A percentile compares a stretch with the other conserved stretches of the same genome.
These are phyloP conservation scores for Cenopis cana DNA, from an alignment of 2,888 invertebrate species.

Conservation along the genomic window DNA sequence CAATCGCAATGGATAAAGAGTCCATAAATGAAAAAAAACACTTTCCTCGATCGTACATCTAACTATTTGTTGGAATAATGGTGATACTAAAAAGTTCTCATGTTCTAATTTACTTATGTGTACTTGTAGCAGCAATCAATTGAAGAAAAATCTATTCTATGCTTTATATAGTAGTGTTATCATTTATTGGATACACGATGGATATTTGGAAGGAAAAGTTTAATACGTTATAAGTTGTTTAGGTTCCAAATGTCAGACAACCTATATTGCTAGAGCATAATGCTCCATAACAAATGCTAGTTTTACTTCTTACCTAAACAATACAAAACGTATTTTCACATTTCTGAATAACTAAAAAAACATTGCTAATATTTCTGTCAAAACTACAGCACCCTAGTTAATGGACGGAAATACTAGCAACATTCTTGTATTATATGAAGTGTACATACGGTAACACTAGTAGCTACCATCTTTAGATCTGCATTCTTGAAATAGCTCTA, in stretches of 20 bases:
- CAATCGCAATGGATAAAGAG: no score
- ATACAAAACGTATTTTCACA: neutral
- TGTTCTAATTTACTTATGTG: no score
- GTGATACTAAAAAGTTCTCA: no score
- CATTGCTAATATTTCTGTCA: slow-evolving; percentile 27
- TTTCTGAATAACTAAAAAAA: neutral
- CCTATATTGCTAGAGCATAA: neutral
- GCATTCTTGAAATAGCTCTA: slow-evolving; percentile 39
- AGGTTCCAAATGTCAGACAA: neutral
- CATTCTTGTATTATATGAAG: slow-evolving; percentile 12
- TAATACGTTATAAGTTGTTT: neutral
- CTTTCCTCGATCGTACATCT: no score
- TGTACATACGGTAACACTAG: slow-evolving; percentile 39
- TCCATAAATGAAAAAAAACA: no score
- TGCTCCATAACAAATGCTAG: no score
- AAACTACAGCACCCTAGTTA: neutral
- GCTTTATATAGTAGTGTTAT: slow-evolving; percentile 5
- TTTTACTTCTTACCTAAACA: neutral
- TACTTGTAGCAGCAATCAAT: neutral
- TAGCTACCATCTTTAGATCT: slow-evolving; percentile 40
- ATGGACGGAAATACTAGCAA: slow-evolving; percentile 26
- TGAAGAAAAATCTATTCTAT: slow-evolving; percentile 1
- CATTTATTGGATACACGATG: slow-evolving; percentile 9
- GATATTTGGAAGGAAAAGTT: slow-evolving; percentile 6
- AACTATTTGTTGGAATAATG: no score